Conservation (phyloP, 2,797 vertebrate genomes). For the Neomorphus geoffroyi region DNA sequence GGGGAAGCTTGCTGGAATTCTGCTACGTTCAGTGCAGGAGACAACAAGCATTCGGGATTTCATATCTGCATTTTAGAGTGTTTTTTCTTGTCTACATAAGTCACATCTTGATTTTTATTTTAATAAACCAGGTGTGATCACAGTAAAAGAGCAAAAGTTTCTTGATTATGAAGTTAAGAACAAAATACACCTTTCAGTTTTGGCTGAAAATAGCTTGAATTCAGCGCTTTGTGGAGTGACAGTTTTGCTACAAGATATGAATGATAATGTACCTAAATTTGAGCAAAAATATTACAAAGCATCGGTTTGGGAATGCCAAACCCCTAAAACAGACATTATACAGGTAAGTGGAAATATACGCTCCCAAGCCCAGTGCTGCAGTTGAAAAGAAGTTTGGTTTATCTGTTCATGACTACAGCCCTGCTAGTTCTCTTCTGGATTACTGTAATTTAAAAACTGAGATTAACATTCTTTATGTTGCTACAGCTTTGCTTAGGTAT, state of each 20-base stretch:
- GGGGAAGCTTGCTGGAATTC: not conserved
- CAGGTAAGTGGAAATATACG: slow-evolving; percentile 79
- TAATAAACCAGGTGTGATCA: slow-evolving; percentile 83
- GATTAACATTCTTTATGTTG: not conserved
- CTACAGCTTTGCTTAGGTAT: not conserved
- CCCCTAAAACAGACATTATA: slow-evolving; percentile 79
- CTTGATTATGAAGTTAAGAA: slow-evolving; percentile 86
- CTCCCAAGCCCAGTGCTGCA: not conserved
- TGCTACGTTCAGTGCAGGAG: not conserved
- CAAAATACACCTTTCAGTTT: slow-evolving; percentile 80
- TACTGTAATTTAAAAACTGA: not conserved
- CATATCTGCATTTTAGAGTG: not conserved
- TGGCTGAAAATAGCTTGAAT: slow-evolving; percentile 82
- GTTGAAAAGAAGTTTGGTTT: not conserved
- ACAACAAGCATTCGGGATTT: not conserved
- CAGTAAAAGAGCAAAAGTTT: slow-evolving; percentile 80
- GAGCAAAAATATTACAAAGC: slow-evolving; percentile 80
- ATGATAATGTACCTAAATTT: slow-evolving; percentile 88
- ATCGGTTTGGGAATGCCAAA: slow-evolving; percentile 86
- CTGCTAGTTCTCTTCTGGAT: not conserved
- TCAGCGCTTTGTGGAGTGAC: slow-evolving; percentile 81
- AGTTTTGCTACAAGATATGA: slow-evolving; percentile 84
- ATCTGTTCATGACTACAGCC: not conserved
- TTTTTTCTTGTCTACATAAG: not conserved
- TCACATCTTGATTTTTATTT: not conserved